A percentile compares a stretch with the other conserved stretches of the same genome.
These are phyloP conservation scores for Endotricha flammealis DNA, from an alignment of 2,888 invertebrate genomes.

Conservation along the genomic window DNA sequence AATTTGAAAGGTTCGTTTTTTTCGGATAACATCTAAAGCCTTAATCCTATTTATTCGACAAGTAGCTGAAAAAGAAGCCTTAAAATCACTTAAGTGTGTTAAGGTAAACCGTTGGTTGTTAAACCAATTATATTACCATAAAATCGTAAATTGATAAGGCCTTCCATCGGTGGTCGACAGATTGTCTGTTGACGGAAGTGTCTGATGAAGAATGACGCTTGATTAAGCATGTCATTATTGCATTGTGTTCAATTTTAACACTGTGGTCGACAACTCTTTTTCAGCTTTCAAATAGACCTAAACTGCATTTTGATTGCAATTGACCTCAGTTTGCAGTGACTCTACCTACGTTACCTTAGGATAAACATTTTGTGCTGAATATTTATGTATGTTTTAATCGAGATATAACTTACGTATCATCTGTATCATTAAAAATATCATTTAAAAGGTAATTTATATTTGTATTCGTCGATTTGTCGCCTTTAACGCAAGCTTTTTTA, in stretches of 20 bases:
- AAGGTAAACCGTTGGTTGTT: not conserved
- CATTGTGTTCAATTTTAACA: conserved; percentile 19
- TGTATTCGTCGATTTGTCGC: too few relatives aligned
- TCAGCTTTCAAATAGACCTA: conserved; percentile 5
- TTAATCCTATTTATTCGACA: too few relatives aligned
- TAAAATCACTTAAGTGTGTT: too few relatives aligned
- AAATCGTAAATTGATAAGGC: conserved; percentile 13
- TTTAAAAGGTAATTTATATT: too few relatives aligned
- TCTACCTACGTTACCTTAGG: too few relatives aligned
- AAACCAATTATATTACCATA: conserved; percentile 11
- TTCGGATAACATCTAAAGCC: too few relatives aligned
- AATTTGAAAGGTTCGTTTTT: too few relatives aligned
- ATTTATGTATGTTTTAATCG: too few relatives aligned
- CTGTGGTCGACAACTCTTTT: conserved; percentile 6
- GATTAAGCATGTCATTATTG: conserved; percentile 28
- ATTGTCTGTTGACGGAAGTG: conserved; percentile 24
- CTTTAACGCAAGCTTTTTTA: too few relatives aligned
- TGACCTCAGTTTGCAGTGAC: not conserved
- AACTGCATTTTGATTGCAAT: not conserved
- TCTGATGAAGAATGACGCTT: conserved; percentile 20
- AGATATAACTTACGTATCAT: too few relatives aligned
- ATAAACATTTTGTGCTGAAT: too few relatives aligned
- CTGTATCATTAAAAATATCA: too few relatives aligned
- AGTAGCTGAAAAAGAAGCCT: not conserved
- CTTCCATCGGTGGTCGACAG: conserved; percentile 6